A percentile compares a stretch with the other conserved stretches of the same genome.
Evolutionary conservation across 2,113 vertebrate species (phyloP).

Genomic region (human): GRCh38 chr3:134724501-134725000

Average conservation of each 20-base stretch:
- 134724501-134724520: not conserved
- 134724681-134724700: not conserved
- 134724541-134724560: not conserved
- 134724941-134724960: conserved; percentile 47
- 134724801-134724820: not conserved
- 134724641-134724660: not conserved
- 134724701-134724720: not conserved
- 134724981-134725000: not conserved
- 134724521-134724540: not conserved
- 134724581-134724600: not conserved
- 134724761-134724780: conserved; percentile 31
- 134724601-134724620: not conserved
- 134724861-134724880: conserved; percentile 32
- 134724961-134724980: conserved; percentile 18
- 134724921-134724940: not conserved
- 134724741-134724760: not conserved
- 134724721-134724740: not conserved
- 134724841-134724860: conserved; percentile 28
- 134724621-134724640: not conserved
- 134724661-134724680: not conserved
- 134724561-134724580: not conserved
- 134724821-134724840: not conserved
- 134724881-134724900: not conserved
- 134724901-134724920: not conserved
- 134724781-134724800: not conserved